Percentiles rank a stretch among this genome's conserved stretches.
Conservation (phyloP, 2,888 invertebrate genomes). For the Spodoptera picta region DNA sequence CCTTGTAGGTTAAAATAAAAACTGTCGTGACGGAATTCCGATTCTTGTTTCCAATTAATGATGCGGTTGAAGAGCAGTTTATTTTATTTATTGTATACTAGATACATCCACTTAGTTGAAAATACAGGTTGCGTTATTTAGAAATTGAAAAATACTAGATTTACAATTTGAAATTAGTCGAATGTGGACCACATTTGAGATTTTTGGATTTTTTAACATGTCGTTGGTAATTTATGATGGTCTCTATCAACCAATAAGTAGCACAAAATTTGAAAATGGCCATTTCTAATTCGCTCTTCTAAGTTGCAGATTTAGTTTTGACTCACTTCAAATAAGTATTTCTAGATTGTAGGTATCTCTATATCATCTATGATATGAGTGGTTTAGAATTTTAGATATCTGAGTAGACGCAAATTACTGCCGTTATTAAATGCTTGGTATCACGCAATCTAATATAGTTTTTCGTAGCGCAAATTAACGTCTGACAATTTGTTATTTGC, state of each 20-base stretch:
- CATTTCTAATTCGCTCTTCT: too few species aligned
- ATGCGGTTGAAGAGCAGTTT: conserved; percentile 18
- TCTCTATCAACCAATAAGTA: not conserved
- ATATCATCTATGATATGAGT: too few species aligned
- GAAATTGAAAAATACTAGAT: not conserved
- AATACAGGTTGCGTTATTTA: not conserved
- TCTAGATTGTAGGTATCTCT: too few species aligned
- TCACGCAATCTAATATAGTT: too few species aligned
- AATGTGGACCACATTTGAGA: conserved; percentile 3
- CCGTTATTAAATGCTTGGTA: too few species aligned
- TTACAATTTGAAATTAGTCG: conserved; percentile 6
- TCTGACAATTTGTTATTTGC: too few species aligned
- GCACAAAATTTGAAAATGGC: too few species aligned
- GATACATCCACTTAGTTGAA: conserved; percentile 25
- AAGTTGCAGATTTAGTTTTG: too few species aligned
- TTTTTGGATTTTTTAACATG: not conserved
- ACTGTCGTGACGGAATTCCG: conserved; percentile 29
- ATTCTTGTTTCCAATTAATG: conserved; percentile 34
- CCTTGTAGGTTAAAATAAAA: conserved; percentile 12
- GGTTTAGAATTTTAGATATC: too few species aligned
- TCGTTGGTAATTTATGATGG: not conserved
- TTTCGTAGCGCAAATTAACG: too few species aligned
- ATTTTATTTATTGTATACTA: conserved; percentile 16
- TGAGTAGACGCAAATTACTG: too few species aligned
- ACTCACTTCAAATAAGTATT: too few species aligned